Percentiles rank a stretch among this genome's conserved stretches.
These are phyloP conservation scores for Tinea semifulvella DNA, from an alignment of 2,888 invertebrate species.

Conservation along the genomic window DNA sequence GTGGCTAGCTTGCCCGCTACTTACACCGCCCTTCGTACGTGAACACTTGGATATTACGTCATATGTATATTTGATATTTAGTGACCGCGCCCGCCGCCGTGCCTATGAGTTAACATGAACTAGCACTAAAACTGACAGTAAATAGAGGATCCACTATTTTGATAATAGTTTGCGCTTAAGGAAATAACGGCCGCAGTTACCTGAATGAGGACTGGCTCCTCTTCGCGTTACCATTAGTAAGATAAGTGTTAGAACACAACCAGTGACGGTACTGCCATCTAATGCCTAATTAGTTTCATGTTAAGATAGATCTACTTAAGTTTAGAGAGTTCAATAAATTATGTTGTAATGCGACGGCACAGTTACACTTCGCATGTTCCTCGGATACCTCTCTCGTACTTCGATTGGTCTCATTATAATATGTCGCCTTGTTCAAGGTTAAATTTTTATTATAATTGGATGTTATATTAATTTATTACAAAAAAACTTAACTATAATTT, in stretches of 20 bases:
- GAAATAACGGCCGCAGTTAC: constrained; percentile 40
- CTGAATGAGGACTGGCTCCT: constrained; percentile 60
- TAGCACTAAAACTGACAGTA: too few species aligned
- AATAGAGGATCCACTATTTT: too few species aligned
- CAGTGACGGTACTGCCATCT: constrained; percentile 65
- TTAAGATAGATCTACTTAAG: constrained; percentile 41
- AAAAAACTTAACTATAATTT: constrained; percentile 50
- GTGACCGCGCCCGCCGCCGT: too few species aligned
- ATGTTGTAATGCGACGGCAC: constrained; percentile 60
- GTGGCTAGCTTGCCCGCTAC: too few species aligned
- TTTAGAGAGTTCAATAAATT: constrained; percentile 51
- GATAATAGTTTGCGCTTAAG: too few species aligned
- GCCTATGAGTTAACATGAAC: too few species aligned
- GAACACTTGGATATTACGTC: too few species aligned
- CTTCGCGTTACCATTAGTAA: constrained; percentile 64
- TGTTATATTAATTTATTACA: constrained; percentile 54
- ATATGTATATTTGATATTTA: too few species aligned
- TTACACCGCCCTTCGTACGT: too few species aligned
- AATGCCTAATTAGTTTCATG: constrained; percentile 62
- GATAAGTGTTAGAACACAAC: constrained; percentile 59
- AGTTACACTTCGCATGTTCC: constrained; percentile 37
- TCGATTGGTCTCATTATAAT: constrained; percentile 7
- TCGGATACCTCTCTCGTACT: not conserved
- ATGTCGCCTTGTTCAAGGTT: constrained; percentile 18
- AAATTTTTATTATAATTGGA: constrained; percentile 25